Percentiles rank a stretch among this genome's conserved stretches.
Conservation (phyloP, 2,888 invertebrate genomes). For the Penaeus monodon region DNA sequence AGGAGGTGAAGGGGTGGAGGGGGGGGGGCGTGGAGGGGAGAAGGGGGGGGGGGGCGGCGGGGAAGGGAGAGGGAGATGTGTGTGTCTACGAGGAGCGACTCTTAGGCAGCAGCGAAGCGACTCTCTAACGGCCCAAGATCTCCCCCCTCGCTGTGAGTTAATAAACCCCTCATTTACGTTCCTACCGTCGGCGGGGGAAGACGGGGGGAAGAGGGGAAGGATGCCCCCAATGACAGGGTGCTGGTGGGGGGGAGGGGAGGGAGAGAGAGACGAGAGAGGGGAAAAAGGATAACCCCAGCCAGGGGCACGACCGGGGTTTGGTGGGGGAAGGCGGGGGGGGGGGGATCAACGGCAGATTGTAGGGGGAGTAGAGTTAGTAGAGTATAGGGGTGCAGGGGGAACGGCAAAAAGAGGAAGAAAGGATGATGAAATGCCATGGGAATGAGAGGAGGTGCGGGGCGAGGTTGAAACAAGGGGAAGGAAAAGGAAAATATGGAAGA, state of each 20-base stretch:
- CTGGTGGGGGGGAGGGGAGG: not conserved
- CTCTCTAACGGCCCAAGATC: slow-evolving; percentile 25
- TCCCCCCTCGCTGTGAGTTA: slow-evolving; percentile 38
- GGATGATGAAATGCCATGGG: not conserved
- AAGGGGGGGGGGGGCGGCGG: not conserved
- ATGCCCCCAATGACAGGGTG: no score
- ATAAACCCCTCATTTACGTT: slow-evolving; percentile 29
- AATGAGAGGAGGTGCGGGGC: not conserved
- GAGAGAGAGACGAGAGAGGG: not conserved
- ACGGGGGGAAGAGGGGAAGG: not conserved
- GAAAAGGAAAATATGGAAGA: no score
- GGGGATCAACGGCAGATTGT: no score
- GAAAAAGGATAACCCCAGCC: no score
- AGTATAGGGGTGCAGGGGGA: no score
- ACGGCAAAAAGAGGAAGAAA: not conserved
- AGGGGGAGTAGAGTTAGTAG: no score
- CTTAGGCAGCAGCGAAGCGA: no score
- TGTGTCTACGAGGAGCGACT: not conserved
- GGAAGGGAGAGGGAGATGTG: not conserved
- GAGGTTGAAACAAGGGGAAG: not conserved
- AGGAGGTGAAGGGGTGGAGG: not conserved
- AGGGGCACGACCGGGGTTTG: no score
- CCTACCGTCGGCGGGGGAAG: slow-evolving; percentile 24
- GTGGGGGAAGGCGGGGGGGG: no score
- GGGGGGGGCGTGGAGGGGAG: not conserved